Evolutionary conservation across 2,113 vertebrate genomes (phyloP).

Genomic region (Xiphophorus couchianus): DNA sequence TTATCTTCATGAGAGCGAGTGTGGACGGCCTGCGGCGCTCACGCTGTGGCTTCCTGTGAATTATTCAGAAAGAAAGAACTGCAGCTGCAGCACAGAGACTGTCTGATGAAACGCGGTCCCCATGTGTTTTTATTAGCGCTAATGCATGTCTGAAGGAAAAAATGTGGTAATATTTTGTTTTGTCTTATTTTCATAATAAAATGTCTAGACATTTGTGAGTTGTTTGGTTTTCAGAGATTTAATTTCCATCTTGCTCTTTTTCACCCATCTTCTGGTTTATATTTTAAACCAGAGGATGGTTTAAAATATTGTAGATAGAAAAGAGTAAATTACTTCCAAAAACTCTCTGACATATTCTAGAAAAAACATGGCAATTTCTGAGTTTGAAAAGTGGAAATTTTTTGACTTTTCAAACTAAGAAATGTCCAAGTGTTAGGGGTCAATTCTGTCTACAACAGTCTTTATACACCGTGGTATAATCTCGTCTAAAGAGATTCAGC

Average conservation of each 20-base stretch:
- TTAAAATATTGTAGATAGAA: too few relatives aligned
- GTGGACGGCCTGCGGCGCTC: constrained; percentile 22
- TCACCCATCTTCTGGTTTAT: neutral
- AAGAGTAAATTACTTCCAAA: too few relatives aligned
- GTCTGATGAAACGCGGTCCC: neutral
- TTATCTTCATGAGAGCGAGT: constrained; percentile 27
- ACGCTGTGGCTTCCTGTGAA: constrained; percentile 36
- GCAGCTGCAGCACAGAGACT: constrained; percentile 56
- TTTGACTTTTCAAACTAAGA: too few relatives aligned
- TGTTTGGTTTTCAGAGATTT: constrained; percentile 10
- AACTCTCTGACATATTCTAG: too few relatives aligned
- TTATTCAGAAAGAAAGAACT: constrained; percentile 31
- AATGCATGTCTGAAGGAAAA: constrained; percentile 74
- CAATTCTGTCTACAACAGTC: too few relatives aligned
- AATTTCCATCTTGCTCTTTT: neutral
- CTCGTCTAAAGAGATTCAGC: neutral
- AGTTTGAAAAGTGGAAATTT: too few relatives aligned
- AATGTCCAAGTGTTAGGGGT: too few relatives aligned
- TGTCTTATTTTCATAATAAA: constrained; percentile 85
- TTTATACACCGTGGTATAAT: too few relatives aligned
- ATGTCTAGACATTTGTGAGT: constrained; percentile 64
- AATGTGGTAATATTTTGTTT: constrained; percentile 68
- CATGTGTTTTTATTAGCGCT: constrained; percentile 53
- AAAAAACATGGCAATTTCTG: too few relatives aligned
- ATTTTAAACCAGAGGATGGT: neutral